These are phyloP conservation scores for Drosophila ohnishii DNA, from an alignment of 1,140 invertebrate species.

Conservation along the genomic window DNA sequence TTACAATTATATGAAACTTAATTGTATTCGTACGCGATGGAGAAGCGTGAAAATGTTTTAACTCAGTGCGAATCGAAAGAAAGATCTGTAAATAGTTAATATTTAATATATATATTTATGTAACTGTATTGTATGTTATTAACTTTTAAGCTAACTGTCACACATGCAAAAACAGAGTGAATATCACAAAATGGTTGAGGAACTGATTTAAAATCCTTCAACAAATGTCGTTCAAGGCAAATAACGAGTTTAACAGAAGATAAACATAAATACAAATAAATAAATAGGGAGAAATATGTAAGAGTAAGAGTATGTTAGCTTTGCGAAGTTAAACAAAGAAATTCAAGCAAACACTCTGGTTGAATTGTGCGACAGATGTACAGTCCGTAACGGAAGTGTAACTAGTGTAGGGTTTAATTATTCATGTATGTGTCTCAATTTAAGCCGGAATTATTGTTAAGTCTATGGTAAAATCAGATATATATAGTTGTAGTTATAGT, in stretches of 20 bases:
- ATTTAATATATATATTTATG: slow-evolving; percentile 63
- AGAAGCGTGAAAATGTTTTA: slow-evolving; percentile 50
- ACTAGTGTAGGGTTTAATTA: slow-evolving; percentile 7
- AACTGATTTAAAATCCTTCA: slow-evolving; percentile 28
- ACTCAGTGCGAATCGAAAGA: slow-evolving; percentile 25
- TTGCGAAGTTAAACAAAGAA: slow-evolving; percentile 6
- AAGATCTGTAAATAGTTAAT: slow-evolving; percentile 70
- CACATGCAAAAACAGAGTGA: slow-evolving; percentile 38
- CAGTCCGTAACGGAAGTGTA: slow-evolving; percentile 34
- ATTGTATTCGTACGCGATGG: slow-evolving; percentile 4
- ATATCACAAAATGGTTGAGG: slow-evolving; percentile 34
- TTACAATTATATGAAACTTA: slow-evolving; percentile 19
- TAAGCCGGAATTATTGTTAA: slow-evolving; percentile 2
- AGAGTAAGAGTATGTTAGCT: slow-evolving; percentile 16
- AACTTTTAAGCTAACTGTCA: slow-evolving; percentile 64
- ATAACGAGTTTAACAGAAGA: slow-evolving; percentile 46
- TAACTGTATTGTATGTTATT: slow-evolving; percentile 76
- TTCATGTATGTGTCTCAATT: background rate
- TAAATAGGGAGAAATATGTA: slow-evolving; percentile 34
- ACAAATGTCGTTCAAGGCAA: slow-evolving; percentile 28
- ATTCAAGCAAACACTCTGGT: slow-evolving; percentile 9
- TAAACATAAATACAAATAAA: slow-evolving; percentile 20
- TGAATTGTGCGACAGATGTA: slow-evolving; percentile 1
- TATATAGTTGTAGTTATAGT: slow-evolving; percentile 12
- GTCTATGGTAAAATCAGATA: slow-evolving; percentile 1